Base-by-base conservation (phyloP, 2,888 invertebrate species). In the Oegoconia quadripuncta region DNA sequence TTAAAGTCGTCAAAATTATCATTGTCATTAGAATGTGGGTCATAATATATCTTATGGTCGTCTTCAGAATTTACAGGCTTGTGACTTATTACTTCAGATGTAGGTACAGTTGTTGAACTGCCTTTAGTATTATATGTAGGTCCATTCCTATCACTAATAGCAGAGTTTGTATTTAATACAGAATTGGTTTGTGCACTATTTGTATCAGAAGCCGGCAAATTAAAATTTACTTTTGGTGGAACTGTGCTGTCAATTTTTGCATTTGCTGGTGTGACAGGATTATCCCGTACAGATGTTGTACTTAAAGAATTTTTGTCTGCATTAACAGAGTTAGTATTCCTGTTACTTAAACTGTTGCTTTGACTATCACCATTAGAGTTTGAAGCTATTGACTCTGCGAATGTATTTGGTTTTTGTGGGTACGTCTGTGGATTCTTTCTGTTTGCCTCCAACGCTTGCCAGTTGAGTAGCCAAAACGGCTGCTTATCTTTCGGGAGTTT, bases 401-500 rank as follows among this genome's bases (percentile, higher is more conserved):
- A 86, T 0, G 43, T 23, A 34, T 64, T 84, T 0, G 79, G 79
- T 38, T 58, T 72, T 27, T 71, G 79, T 0, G 74, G 74, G 45
- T 65, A 83, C 0, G 75, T 74, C 35, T 82, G 80, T 1, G 84
- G 83, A 1, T 78, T 74, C 12, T 76, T 54, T 11, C 90, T 80
- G 6, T 90, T 79, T 0, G 80, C 88, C 61, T 93, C 92, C 7
- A 92, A 87, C 0, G 90, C 90, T 52, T 91, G 87, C 70, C 91
- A 91, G 64, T 94, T 94, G 35, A 93, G 63, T 42, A 90, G 89
- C 93, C 93, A 93, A 72, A 92, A 94, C 0, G 94, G 94, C 46
- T 91, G 90, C 29, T 91, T 80, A 46, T 93, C 92, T 35, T 88
- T 65, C 0, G 93, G 93, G 68, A 92, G 88, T 23, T 88, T 83